Evolutionary conservation across 1,140 invertebrate genomes (phyloP), one percentile per base, ranked within the genome.

Genomic region (Trialeurodes vaporariorum): DNA sequence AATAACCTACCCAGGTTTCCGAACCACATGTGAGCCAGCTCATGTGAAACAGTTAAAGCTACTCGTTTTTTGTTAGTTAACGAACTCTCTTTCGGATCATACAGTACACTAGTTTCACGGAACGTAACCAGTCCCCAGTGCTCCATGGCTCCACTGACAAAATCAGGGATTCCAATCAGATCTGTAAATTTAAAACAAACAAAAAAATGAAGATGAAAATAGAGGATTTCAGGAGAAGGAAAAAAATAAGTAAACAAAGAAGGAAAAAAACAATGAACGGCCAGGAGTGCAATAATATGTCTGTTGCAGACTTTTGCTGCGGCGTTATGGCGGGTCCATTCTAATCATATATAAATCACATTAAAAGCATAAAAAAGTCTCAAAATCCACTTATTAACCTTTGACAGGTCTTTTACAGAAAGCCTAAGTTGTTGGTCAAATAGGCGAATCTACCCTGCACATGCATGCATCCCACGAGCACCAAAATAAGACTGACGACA

Each of bases 81-180:
- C 0, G 92, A 92, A 62, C 87, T 89, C 0, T 80, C 82, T 0
- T 74, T 75, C 21, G 82, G 74, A 72, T 93, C 86, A 66, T 87
- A 92, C 1, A 97, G 80, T 66, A 98, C 81, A 65, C 86, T 86
- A 0, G 87, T 87, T 81, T 97, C 94, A 66, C 93, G 82, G 74
- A 85, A 93, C 1, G 90, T 92, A 0, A 93, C 86, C 1, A 93
- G 77, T 26, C 91, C 91, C 91, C 94, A 97, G 80, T 97, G 93
- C 79, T 97, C 95, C 87, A 97, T 98, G 0, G 94, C 94, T 9
- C 93, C 94, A 1, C 93, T 93, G 0, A 90, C 88, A 81, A 97
- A 98, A 79, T 98, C 94, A 2, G 94, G 94, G 71, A 97, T 92
- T 17, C 91, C 93, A 68, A 92, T 90, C 85, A 96, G 86, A 81